A percentile compares a stretch with the other conserved stretches of the same genome.
Conservation (phyloP, 2,888 invertebrate species). For the Meiosimyza decipiens region DNA sequence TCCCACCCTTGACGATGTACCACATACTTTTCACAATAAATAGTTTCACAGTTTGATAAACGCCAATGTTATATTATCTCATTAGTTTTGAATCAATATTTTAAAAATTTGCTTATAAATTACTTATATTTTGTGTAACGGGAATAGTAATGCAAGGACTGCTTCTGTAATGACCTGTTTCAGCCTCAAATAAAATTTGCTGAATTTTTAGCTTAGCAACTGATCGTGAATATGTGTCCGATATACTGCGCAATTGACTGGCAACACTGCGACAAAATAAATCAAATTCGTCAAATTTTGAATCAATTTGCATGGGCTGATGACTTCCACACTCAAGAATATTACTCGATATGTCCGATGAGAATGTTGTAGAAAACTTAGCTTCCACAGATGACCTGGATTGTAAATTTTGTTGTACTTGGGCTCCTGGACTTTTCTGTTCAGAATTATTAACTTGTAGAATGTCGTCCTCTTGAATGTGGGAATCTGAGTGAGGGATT, state of each 20-base stretch:
- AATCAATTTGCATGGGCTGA: background rate
- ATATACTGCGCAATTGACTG: slow-evolving; percentile 46
- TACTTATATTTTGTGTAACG: slow-evolving; percentile 22
- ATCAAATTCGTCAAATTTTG: slow-evolving; percentile 45
- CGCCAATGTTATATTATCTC: no score
- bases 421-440: background rate
- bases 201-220: slow-evolving; percentile 54
- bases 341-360: slow-evolving; percentile 13
- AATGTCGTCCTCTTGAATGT: slow-evolving; percentile 13
- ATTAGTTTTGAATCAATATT: no score
- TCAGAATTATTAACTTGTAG: slow-evolving; percentile 9
- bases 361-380: slow-evolving; percentile 4
- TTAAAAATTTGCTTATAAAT: background rate
- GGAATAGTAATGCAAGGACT: slow-evolving; percentile 35
- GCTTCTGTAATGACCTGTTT: slow-evolving; percentile 48
- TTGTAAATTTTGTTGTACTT: slow-evolving; percentile 1
- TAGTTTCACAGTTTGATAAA: no score
- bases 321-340: background rate
- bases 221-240: slow-evolving; percentile 49
- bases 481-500: background rate
- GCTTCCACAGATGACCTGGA: slow-evolving; percentile 3
- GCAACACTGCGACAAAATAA: slow-evolving; percentile 51
- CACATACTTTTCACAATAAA: no score
- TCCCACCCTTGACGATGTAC: no score
- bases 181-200: slow-evolving; percentile 52